Conservation (phyloP, 2,888 invertebrate genomes). For the Sinopyrophorus schimmeli region DNA sequence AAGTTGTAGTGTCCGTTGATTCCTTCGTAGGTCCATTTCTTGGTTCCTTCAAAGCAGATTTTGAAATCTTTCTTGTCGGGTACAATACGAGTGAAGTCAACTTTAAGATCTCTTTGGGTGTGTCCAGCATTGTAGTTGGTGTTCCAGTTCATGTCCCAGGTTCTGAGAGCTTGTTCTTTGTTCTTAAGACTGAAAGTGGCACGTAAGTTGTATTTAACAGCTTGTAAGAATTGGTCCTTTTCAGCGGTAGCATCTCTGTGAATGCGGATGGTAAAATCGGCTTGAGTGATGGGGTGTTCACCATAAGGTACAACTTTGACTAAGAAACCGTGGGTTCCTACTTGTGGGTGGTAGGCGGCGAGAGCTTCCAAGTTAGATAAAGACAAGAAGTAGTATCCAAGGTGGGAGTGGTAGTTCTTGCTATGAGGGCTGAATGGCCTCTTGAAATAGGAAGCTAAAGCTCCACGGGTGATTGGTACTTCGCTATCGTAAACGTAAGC, state of each 20-base stretch:
- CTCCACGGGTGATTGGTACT: slow-evolving; percentile 9
- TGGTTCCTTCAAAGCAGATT: slow-evolving; percentile 51
- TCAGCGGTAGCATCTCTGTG: slow-evolving; percentile 37
- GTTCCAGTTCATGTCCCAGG: slow-evolving; percentile 48
- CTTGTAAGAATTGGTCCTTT: slow-evolving; percentile 33
- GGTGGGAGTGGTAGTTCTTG: slow-evolving; percentile 26
- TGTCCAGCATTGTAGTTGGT: slow-evolving; percentile 45
- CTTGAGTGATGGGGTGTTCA: slow-evolving; percentile 44
- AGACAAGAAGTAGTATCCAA: slow-evolving; percentile 21
- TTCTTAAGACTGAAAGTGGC: slow-evolving; percentile 46
- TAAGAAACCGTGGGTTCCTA: slow-evolving; percentile 31
- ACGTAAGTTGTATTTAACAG: slow-evolving; percentile 39
- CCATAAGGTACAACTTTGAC: slow-evolving; percentile 30
- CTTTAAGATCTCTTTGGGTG: slow-evolving; percentile 41
- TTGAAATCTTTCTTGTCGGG: slow-evolving; percentile 48
- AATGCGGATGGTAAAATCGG: slow-evolving; percentile 43
- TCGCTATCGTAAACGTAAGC: slow-evolving; percentile 34
- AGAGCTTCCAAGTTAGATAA: slow-evolving; percentile 20
- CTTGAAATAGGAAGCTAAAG: slow-evolving; percentile 18
- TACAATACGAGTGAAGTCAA: slow-evolving; percentile 44
- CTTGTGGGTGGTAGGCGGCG: slow-evolving; percentile 25
- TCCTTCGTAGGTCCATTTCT: slow-evolving; percentile 44
- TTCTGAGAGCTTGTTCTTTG: slow-evolving; percentile 41
- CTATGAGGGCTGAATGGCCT: slow-evolving; percentile 2
- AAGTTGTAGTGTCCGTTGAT: slow-evolving; percentile 45